Evolutionary conservation across 2,888 invertebrate species (phyloP).

Genomic region (Ormyrus nitidulus): DNA sequence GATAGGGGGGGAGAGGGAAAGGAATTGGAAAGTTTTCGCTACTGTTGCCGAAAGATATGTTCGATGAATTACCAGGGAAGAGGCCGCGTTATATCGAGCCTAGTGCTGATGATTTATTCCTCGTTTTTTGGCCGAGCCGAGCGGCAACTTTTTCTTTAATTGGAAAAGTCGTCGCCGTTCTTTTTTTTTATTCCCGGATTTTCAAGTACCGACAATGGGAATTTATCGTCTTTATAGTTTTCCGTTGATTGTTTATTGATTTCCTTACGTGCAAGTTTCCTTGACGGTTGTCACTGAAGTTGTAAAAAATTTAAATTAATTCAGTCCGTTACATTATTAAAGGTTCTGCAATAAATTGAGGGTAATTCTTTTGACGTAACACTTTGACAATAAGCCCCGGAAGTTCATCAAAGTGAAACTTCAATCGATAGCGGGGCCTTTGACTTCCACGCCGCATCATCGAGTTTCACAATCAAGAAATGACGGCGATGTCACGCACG

Average conservation of each 20-base stretch:
- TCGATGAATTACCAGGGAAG: constrained; percentile 46
- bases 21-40: constrained; percentile 41
- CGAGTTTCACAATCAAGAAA: constrained; percentile 4
- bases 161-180: constrained; percentile 29
- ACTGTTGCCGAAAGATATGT: constrained; percentile 36
- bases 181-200: background rate
- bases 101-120: constrained; percentile 38
- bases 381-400: background rate
- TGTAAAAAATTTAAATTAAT: too few relatives aligned
- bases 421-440: background rate
- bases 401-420: background rate
- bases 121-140: constrained; percentile 24
- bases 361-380: too few relatives aligned
- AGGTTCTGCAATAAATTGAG: too few relatives aligned
- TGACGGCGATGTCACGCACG: constrained; percentile 1
- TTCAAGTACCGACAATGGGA: background rate
- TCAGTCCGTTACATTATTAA: too few relatives aligned
- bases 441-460: background rate
- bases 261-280: too few relatives aligned
- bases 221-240: too few relatives aligned
- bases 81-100: background rate
- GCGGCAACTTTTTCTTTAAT: constrained; percentile 46
- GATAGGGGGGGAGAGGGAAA: background rate
- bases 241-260: too few relatives aligned
- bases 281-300: too few relatives aligned